Conservation (phyloP, 1,140 invertebrate species). For the Drosophila ficusphila region DNA sequence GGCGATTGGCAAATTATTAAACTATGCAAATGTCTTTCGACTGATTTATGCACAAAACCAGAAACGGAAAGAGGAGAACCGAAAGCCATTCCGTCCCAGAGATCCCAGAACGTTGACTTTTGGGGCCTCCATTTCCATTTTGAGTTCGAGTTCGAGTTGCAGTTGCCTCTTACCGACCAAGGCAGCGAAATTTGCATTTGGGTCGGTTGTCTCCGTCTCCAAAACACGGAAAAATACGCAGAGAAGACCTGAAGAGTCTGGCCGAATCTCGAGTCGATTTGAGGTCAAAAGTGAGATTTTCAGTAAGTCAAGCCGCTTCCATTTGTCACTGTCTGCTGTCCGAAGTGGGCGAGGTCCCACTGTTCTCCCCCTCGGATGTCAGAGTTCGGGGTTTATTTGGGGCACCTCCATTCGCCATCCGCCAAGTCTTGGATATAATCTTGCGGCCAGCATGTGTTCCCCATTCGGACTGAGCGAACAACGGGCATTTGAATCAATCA, state of each 20-base stretch:
- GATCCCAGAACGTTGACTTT: conserved; percentile 22
- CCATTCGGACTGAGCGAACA: conserved; percentile 8
- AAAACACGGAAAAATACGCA: conserved; percentile 15
- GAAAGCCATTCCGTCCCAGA: not conserved
- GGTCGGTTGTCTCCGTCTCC: conserved; percentile 54
- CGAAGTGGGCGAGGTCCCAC: conserved; percentile 23
- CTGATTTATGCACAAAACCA: conserved; percentile 53
- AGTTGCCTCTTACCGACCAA: conserved; percentile 10
- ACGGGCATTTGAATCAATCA: conserved; percentile 43
- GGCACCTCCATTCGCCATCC: not conserved
- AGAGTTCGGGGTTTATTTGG: conserved; percentile 23
- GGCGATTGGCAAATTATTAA: conserved; percentile 65
- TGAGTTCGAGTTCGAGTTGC: conserved; percentile 11
- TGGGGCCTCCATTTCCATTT: conserved; percentile 12
- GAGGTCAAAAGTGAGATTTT: conserved; percentile 75
- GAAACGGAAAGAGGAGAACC: conserved; percentile 5
- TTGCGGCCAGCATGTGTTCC: conserved; percentile 15
- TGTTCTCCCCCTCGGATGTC: conserved; percentile 15
- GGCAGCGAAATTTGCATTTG: conserved; percentile 68
- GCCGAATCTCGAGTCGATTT: conserved; percentile 38
- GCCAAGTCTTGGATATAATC: too few relatives aligned
- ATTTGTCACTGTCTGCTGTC: conserved; percentile 60
- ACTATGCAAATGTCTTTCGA: conserved; percentile 68
- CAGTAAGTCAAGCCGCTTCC: conserved; percentile 35
- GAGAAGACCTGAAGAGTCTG: conserved; percentile 15